Conservation (phyloP, 64 coral and sea anemone genomes). For the Stichodactyla mertensii region DNA sequence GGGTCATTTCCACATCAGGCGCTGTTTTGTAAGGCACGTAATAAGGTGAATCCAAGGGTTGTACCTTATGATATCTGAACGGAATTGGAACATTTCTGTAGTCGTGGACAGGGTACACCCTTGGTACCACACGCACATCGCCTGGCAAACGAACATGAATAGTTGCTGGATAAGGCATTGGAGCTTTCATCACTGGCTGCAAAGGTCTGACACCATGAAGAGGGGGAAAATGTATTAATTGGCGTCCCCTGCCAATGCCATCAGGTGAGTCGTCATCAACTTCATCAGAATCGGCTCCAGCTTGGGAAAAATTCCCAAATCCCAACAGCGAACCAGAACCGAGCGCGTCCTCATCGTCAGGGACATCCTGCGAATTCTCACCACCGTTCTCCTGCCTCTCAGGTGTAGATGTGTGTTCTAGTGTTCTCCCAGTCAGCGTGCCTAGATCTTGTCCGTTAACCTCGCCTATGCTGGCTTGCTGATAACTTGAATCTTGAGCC, state of each 20-base stretch:
- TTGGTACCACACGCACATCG: slow-evolving; percentile 13
- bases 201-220: not conserved
- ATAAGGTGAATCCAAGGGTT: slow-evolving; percentile 33
- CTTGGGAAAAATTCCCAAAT: not conserved
- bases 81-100: slow-evolving; percentile 39
- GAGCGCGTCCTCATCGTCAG: not conserved
- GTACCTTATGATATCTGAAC: slow-evolving; percentile 10
- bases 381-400: not conserved
- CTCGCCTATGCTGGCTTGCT: not conserved
- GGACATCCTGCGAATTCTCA: not conserved
- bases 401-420: not conserved
- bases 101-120: slow-evolving; percentile 6
- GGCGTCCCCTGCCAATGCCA: not conserved
- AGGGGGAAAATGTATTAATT: slow-evolving; percentile 18
- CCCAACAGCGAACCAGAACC: not conserved
- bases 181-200: not conserved
- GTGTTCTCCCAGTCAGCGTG: not conserved
- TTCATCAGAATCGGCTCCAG: not conserved
- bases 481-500: not conserved
- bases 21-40: slow-evolving; percentile 41
- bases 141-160: slow-evolving; percentile 12
- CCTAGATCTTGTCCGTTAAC: not conserved
- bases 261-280: not conserved
- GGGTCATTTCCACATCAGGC: slow-evolving; percentile 14
- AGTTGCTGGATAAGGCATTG: slow-evolving; percentile 22